Conservation (phyloP, 2,797 vertebrate genomes). For the Sparus aurata region DNA sequence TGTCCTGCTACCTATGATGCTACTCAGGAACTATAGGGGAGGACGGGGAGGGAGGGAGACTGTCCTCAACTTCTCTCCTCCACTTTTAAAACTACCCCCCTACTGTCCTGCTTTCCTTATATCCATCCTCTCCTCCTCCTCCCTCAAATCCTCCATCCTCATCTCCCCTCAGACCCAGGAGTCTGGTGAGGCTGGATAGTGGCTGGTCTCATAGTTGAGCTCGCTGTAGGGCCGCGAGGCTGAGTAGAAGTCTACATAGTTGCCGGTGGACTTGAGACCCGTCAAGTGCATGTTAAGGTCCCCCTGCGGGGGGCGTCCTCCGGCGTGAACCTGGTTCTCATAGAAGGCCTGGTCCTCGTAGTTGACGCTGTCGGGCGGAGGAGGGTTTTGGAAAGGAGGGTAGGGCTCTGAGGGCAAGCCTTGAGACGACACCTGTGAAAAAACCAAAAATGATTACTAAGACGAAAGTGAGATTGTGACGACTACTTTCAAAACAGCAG, state of each 20-base stretch:
- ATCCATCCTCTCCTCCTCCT: slow-evolving; percentile 33
- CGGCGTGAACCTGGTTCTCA: slow-evolving; percentile 93
- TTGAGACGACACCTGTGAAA: slow-evolving; percentile 91
- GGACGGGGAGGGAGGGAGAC: slow-evolving; percentile 66
- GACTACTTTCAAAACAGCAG: background rate
- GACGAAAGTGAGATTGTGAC: background rate
- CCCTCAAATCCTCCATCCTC: slow-evolving; percentile 34
- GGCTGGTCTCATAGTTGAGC: slow-evolving; percentile 99
- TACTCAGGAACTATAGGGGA: slow-evolving; percentile 73
- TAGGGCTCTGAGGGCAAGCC: slow-evolving; percentile 95
- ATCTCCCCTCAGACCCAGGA: slow-evolving; percentile 94
- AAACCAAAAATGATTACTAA: background rate
- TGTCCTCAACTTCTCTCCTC: slow-evolving; percentile 48
- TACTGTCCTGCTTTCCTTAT: background rate
- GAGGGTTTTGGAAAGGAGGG: slow-evolving; percentile 97
- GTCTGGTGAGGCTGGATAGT: slow-evolving; percentile 99
- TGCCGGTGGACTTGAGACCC: slow-evolving; percentile 99
- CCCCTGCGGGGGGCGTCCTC: slow-evolving; percentile 91
- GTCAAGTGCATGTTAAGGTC: slow-evolving; percentile 97
- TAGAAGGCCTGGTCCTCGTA: slow-evolving; percentile 97
- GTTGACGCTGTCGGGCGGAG: slow-evolving; percentile 81
- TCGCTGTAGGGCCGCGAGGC: slow-evolving; percentile 99
- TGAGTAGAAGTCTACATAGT: slow-evolving; percentile 99
- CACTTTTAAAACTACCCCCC: slow-evolving; percentile 27
- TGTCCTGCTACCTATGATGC: slow-evolving; percentile 74